Conservation (phyloP, 2,113 vertebrate species). For the Aix galericulata region DNA sequence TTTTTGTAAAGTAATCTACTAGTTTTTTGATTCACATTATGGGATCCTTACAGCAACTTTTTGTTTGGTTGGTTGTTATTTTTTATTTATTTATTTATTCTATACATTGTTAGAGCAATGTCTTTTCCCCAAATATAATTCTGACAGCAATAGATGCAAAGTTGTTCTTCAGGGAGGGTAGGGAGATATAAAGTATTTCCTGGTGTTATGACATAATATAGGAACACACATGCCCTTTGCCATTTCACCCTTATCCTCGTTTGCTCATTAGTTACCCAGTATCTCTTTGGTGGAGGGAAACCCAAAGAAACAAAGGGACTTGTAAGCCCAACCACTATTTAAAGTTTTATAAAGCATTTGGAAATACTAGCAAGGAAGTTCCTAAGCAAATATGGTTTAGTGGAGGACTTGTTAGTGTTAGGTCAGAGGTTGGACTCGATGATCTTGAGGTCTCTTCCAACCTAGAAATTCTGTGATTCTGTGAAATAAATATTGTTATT, state of each 20-base stretch:
- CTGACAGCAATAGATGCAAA: neutral
- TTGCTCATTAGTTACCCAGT: neutral
- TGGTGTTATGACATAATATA: neutral
- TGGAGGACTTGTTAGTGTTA: no score
- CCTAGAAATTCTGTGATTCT: no score
- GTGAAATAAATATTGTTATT: neutral
- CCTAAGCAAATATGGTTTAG: neutral
- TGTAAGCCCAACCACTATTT: slow-evolving; percentile 19
- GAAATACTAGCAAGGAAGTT: slow-evolving; percentile 34
- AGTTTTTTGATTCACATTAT: neutral
- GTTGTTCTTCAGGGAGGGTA: neutral
- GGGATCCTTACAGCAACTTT: accelerated
- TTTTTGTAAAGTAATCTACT: neutral
- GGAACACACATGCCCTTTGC: neutral
- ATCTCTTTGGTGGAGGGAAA: neutral
- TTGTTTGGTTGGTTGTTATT: neutral
- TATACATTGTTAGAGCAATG: neutral
- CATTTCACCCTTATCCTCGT: neutral
- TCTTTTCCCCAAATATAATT: neutral
- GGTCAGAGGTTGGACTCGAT: no score
- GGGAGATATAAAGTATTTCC: neutral
- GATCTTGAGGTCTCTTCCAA: no score
- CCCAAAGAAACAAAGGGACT: slow-evolving; percentile 47
- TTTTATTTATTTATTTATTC: neutral
- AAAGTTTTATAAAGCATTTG: neutral